These are phyloP conservation scores for Acanthosepion lycidas DNA, from an alignment of 2,888 invertebrate species.

Conservation along the genomic window DNA sequence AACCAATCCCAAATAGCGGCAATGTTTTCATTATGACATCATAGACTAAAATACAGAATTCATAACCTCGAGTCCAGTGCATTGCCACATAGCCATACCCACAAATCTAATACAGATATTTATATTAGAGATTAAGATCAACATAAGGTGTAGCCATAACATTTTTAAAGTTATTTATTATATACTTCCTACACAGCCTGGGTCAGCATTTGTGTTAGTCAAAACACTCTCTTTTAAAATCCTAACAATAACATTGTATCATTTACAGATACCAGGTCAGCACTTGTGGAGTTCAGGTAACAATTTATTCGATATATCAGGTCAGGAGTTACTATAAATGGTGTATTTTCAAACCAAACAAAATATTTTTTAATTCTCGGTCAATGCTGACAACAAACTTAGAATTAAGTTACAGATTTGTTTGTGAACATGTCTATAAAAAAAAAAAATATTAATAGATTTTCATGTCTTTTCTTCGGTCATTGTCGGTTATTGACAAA, in stretches of 20 bases:
- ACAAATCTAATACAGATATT: neutral
- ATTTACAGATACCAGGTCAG: neutral
- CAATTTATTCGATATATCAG: neutral
- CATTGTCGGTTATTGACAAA: too few relatives aligned
- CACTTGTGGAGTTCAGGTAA: neutral
- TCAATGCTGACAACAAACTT: neutral
- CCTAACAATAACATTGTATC: slow-evolving; percentile 6
- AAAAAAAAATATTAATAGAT: too few relatives aligned
- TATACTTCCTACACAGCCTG: neutral
- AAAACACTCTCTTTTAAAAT: neutral
- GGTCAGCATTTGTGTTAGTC: slow-evolving; percentile 33
- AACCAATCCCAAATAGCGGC: too few relatives aligned
- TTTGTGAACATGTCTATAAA: too few relatives aligned
- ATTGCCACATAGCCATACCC: neutral
- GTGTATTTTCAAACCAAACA: too few relatives aligned
- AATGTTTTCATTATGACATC: too few relatives aligned
- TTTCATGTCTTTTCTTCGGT: too few relatives aligned
- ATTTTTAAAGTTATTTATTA: neutral
- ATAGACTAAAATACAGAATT: too few relatives aligned
- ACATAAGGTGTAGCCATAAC: neutral
- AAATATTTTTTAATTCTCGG: too few relatives aligned
- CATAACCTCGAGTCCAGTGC: neutral
- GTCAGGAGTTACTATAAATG: neutral
- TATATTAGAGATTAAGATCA: neutral
- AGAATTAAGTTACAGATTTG: neutral